Evolutionary conservation across 1,140 invertebrate species (phyloP), one percentile per base, ranked within the genome.

Genomic region (Planococcus citri): DNA sequence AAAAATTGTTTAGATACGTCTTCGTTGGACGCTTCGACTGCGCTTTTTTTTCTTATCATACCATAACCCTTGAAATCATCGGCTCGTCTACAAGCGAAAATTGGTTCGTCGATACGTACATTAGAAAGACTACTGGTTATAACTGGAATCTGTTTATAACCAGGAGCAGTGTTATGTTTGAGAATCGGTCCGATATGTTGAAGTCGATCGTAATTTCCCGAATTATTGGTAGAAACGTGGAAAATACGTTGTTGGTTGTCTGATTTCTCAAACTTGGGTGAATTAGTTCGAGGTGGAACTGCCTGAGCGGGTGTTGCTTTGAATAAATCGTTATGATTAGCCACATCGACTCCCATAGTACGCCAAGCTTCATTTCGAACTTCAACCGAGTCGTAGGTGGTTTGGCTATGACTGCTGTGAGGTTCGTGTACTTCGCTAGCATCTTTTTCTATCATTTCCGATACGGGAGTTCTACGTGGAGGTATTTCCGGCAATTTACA

Each of bases 21-120:
- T 25, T 64, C 60, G 17, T 24, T 24, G 1, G 60, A 64, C 22
- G 25, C 68, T 14, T 67, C 57, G 17, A 58, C 27, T 0, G 70
- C 25, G 9, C 20, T 72, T 69, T 85, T 83, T 76, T 90, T 90
- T 60, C 87, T 80, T 20, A 90, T 86, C 73, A 88, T 82, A 9
- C 87, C 88, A 76, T 90, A 90, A 1, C 88, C 88, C 71, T 86
- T 81, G 79, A 86, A 88, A 77, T 90, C 88, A 76, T 90, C 87
- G 29, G 88, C 87, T 72, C 87, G 78, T 73, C 88, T 81, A 70
- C 72, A 72, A 12, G 73, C 33, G 38, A 67, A 41, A 17, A 87
- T 84, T 0, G 79, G 77, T 77, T 73, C 72, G n/a, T 80, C 78
- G 72, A 85, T 83, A 9, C 87, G 84, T 73, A 41, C 79, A 74